Base-by-base conservation (phyloP, 2,113 vertebrate genomes). In the Oncorhynchus mykiss region DNA sequence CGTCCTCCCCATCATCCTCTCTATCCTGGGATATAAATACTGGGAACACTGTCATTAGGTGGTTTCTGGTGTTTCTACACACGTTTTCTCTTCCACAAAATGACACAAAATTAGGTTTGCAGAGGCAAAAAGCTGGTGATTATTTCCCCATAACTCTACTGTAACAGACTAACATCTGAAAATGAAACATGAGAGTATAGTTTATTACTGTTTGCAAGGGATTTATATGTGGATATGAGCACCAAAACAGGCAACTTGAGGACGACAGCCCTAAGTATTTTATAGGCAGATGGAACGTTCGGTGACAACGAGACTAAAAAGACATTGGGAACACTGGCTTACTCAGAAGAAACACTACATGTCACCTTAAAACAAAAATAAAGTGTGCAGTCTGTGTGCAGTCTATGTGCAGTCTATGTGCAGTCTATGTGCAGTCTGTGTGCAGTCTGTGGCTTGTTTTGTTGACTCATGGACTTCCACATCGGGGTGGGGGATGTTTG, bases 31-130 rank as follows among this genome's bases (percentile, higher is more conserved):
- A 88, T 85, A 85, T 87, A 85, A 82, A 91, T 81, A 82, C 62
- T 70, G 82, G 54, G 51, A 75, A 77, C 71, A 73, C 77, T 84
- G 82, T 88, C 78, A 86, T 91, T 91, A 88, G 45, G 84, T 86
- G 90, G 88, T 88, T 90, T 84, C 75, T 86, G 85, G 74, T 76
- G 66, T 87, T 88, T 85, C 80, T 79, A 68, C 29, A 13, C 69
- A 79, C 81, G 77, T 79, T 80, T 79, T 79, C 75, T 87, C 81
- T 76, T 78, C 75, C 84, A 77, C 79, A 76, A 73, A 87, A 83
- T 72, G 71, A 87, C 76, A 78, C 78, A 80, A 81, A 86, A 81
- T 81, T 74, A 81, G 65, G 73, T 70, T 80, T 76, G 78, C 57
- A 75, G 76, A 81, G 39, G 76, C 78, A 84, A 82, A 60, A 62